phyloP scores from a whole-genome alignment of 2,888 invertebrate species.

The Agonopterix heracliana region DNA sequence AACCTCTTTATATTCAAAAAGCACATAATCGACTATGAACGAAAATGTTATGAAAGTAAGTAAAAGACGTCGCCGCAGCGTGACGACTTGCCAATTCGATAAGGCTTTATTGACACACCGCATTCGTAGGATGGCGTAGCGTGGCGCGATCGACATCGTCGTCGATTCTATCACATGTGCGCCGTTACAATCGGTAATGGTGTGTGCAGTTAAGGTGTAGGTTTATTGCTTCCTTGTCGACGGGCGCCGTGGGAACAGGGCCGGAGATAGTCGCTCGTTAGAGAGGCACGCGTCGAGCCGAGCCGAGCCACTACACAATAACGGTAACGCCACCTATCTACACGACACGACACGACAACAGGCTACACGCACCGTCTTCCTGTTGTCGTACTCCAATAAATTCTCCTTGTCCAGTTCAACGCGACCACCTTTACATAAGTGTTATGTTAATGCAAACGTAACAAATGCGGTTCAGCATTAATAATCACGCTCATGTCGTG shows the following conservation, averaged over 20 bases:
- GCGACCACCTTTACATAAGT: conserved; percentile 1
- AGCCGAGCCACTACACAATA: conserved; percentile 24
- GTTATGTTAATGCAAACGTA: conserved; percentile 2
- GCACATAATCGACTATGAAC: background rate
- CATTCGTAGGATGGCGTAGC: conserved; percentile 16
- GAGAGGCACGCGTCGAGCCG: conserved; percentile 31
- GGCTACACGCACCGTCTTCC: background rate
- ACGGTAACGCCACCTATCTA: conserved; percentile 25
- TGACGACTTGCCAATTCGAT: conserved; percentile 52
- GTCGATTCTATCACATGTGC: conserved; percentile 58
- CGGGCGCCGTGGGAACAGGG: conserved; percentile 59
- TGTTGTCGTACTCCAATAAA: no score
- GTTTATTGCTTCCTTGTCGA: conserved; percentile 70
- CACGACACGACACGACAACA: conserved; percentile 1
- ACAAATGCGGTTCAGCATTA: background rate
- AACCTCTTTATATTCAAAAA: background rate
- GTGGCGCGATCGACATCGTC: conserved; percentile 31
- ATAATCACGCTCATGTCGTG: background rate
- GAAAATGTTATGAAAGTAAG: conserved; percentile 5
- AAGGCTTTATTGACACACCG: conserved; percentile 59
- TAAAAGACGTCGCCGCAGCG: conserved; percentile 6
- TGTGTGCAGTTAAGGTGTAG: conserved; percentile 70
- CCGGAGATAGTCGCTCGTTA: conserved; percentile 70
- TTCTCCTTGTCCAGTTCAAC: background rate
- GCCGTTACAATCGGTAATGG: conserved; percentile 71